phyloP scores from a whole-genome alignment of 2,888 invertebrate species.

The Caenorhabditis japonica region DNA sequence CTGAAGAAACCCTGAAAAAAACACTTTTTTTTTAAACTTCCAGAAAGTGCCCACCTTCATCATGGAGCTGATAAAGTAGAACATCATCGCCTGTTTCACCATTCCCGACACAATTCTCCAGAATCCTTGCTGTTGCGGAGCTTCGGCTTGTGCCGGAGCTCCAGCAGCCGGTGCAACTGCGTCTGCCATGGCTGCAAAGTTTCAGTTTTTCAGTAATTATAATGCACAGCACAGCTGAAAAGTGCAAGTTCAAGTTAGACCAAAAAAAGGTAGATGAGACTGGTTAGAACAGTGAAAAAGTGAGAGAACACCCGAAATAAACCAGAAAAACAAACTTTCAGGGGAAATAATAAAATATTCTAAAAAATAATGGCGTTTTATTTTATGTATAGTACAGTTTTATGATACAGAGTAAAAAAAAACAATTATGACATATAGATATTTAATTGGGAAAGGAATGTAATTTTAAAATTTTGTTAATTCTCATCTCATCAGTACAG shows the following conservation, averaged over 20 bases:
- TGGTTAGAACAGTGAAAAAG: conserved; percentile 6
- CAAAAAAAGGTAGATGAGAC: conserved; percentile 4
- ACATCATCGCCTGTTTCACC: conserved; percentile 41
- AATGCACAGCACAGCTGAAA: too few species aligned
- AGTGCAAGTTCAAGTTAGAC: neutral
- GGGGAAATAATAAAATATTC: too few species aligned
- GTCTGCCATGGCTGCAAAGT: too few species aligned
- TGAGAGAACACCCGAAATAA: too few species aligned
- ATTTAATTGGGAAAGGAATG: neutral
- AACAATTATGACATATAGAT: neutral
- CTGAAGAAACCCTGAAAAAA: conserved; percentile 14
- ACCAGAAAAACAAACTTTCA: too few species aligned
- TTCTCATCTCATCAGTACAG: too few species aligned
- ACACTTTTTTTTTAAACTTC: too few species aligned
- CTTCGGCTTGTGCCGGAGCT: neutral
- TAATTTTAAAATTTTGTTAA: too few species aligned
- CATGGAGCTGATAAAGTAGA: conserved; percentile 29
- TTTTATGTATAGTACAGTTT: too few species aligned
- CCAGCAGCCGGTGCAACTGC: conserved; percentile 22
- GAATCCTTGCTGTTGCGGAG: conserved; percentile 4
- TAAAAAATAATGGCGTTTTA: neutral
- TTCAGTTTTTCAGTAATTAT: too few species aligned
- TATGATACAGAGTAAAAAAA: neutral
- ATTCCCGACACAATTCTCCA: conserved; percentile 18
- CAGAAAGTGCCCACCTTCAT: conserved; percentile 1